phyloP scores from a whole-genome alignment of 1,140 invertebrate genomes.

The Eufriesea mexicana region DNA sequence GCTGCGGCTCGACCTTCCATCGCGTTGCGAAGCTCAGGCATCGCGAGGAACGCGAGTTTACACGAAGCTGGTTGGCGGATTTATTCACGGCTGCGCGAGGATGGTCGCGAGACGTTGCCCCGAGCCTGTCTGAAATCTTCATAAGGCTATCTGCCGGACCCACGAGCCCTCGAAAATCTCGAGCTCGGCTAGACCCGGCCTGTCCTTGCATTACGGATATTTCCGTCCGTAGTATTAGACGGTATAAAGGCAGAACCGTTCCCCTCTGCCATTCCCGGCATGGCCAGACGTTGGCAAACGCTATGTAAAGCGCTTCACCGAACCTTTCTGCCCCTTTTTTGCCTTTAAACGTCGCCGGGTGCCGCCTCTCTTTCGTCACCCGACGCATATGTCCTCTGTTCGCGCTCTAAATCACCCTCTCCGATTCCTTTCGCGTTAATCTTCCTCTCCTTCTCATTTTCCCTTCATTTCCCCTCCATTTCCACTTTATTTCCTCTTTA shows the following conservation, averaged over 20 bases:
- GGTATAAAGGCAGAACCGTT: constrained; percentile 72
- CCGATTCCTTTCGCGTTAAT: no score
- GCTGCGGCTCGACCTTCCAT: background rate
- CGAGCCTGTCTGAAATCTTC: background rate
- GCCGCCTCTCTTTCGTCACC: constrained; percentile 50
- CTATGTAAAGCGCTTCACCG: constrained; percentile 73
- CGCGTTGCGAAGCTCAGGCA: no score
- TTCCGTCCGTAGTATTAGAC: constrained; percentile 79
- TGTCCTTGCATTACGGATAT: constrained; percentile 80
- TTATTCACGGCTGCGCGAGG: background rate
- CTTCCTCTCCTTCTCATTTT: no score
- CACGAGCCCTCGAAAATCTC: constrained; percentile 52
- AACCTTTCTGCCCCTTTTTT: constrained; percentile 63
- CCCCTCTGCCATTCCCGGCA: constrained; percentile 77
- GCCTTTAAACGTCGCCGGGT: constrained; percentile 60
- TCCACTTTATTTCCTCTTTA: background rate
- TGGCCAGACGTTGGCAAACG: constrained; percentile 77
- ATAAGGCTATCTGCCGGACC: constrained; percentile 23
- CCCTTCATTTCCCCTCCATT: background rate
- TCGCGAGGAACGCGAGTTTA: background rate
- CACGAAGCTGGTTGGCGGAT: background rate
- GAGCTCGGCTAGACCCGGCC: constrained; percentile 53
- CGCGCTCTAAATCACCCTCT: constrained; percentile 8
- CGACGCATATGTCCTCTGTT: background rate
- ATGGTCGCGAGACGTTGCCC: background rate